Percentiles rank a stretch among this genome's conserved stretches.
phyloP scores from a whole-genome alignment of 2,113 vertebrate species.

The Epinephelus moara region DNA sequence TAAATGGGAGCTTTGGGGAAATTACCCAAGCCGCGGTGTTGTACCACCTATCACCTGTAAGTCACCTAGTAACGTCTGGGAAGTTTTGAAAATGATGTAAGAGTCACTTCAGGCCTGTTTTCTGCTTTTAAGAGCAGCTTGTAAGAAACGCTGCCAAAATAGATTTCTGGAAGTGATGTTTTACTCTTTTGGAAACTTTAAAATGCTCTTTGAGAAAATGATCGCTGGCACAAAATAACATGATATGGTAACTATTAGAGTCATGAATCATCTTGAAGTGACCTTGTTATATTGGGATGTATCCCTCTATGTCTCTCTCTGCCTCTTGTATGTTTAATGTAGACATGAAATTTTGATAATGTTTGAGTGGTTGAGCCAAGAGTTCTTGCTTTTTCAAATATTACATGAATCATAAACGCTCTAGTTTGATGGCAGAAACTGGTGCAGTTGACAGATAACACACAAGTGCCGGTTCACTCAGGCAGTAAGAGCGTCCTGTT shows the following conservation, averaged over 20 bases:
- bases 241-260: not conserved
- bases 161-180: not conserved
- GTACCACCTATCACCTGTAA: conserved; percentile 8
- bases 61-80: not conserved
- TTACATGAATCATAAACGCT: conserved; percentile 12
- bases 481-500: not conserved
- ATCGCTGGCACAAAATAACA: not conserved
- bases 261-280: conserved; percentile 1
- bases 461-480: not conserved
- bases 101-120: not conserved
- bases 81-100: conserved; percentile 7
- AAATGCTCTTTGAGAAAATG: not conserved
- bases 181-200: not conserved
- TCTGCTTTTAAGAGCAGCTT: not conserved
- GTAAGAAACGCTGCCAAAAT: not conserved
- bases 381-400: conserved; percentile 18
- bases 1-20: conserved; percentile 9
- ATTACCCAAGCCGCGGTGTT: conserved; percentile 7
- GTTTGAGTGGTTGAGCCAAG: conserved; percentile 16
- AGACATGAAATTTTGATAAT: conserved; percentile 11
- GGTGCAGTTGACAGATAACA: not conserved
- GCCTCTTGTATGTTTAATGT: conserved; percentile 30
- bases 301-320: not conserved
- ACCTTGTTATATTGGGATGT: not conserved
- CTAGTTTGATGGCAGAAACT: conserved; percentile 6